Base-by-base conservation (phyloP, 2,888 invertebrate genomes). In the Phytoseiulus persimilis region DNA sequence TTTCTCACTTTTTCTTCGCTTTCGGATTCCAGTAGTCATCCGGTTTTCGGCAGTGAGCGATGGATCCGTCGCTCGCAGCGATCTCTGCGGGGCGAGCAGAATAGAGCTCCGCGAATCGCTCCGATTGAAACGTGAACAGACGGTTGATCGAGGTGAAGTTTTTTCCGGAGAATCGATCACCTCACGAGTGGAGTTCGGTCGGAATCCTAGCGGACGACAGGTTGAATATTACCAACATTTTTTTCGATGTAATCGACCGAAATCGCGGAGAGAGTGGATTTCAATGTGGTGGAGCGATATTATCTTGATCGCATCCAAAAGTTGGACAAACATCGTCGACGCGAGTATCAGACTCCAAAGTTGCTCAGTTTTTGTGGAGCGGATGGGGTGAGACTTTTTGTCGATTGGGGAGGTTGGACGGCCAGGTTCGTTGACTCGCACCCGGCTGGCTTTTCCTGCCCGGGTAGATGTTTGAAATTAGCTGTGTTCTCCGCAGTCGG, bases 351-450 rank as follows among this genome's bases (percentile, higher is more conserved):
- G 65, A 65, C 65, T 65, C 65, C 65, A 65, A 65, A 65, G 65
- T 65, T 65, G 28, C 65, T 65, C 65, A 65, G 65, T 65, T 65
- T 65, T 65, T 65, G 65, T 18, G 28, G 11, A 65, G 65, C 65
- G 65, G 65, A 65, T 65, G 65, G 65, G 65, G 65, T 65, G 65
- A 65, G 65, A 65, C 65, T 65, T 65, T 65, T 65, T 65, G 65
- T 65, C 65, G 65, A 65, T 14, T 65, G 65, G 65, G 65, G 65
- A 65, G 65, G 9, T 28, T 2, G 65, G 14, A 28, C 65, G 65
- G 65, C n/a, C n/a, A 65, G 18, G 65, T 2, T 65, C 5, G 65
- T 65, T 23, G 65, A 65, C 65, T 65, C 65, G 65, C 65, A 14
- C 65, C 65, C 65, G 65, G 65, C 65, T 65, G 65, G 65, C 65